A percentile compares a stretch with the other conserved stretches of the same genome.
Conservation (phyloP, 2,113 vertebrate genomes). For the Gnathonemus longibarbis region DNA sequence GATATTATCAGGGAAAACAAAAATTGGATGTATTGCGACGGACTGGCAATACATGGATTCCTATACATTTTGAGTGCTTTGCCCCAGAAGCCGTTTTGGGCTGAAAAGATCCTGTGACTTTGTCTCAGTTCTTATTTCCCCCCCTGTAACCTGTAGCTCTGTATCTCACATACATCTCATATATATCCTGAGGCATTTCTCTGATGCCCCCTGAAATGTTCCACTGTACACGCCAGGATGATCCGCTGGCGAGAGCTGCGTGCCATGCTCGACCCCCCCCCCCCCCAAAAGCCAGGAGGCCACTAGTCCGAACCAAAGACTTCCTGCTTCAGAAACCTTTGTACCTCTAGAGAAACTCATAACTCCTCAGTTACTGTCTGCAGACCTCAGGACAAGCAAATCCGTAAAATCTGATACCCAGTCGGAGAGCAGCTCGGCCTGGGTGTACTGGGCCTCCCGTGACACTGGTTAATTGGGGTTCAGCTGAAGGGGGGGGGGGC, state of each 20-base stretch:
- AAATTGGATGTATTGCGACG: too few species aligned
- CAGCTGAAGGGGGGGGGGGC: neutral
- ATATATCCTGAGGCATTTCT: neutral
- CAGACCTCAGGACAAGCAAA: neutral
- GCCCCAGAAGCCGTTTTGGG: neutral
- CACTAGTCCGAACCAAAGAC: neutral
- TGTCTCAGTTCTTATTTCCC: neutral
- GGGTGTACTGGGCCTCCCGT: neutral
- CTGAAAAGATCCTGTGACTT: neutral
- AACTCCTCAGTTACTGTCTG: neutral
- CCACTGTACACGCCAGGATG: neutral
- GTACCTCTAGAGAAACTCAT: neutral
- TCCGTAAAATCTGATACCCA: neutral
- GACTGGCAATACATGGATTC: neutral
- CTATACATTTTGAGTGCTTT: neutral
- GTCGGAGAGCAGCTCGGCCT: neutral
- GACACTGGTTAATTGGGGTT: neutral
- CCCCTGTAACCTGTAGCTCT: neutral
- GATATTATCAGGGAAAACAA: neutral
- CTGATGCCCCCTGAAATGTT: neutral
- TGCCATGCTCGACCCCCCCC: neutral
- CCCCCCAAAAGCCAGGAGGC: neutral
- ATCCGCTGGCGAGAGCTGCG: neutral
- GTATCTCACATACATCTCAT: neutral
- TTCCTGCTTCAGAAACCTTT: neutral